Percentiles rank a stretch among this genome's conserved stretches.
These are phyloP conservation scores for Lepetodrilus schrolli DNA, from an alignment of 2,888 invertebrate genomes.

Conservation along the genomic window DNA sequence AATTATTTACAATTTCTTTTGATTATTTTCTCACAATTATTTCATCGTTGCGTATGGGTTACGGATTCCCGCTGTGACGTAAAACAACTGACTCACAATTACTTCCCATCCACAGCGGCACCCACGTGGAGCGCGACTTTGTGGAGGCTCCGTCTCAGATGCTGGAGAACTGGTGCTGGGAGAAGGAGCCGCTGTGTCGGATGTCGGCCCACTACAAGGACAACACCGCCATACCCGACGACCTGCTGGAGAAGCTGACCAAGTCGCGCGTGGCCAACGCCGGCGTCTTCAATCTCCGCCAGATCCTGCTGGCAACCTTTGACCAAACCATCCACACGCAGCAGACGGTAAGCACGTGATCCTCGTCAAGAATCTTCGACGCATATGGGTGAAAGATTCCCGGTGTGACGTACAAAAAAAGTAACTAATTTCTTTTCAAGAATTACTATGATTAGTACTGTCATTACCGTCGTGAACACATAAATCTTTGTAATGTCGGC, in stretches of 20 bases:
- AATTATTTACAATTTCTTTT: too few species aligned
- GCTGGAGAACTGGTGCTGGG: slow-evolving; percentile 79
- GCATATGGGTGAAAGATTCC: too few species aligned
- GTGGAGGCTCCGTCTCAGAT: slow-evolving; percentile 78
- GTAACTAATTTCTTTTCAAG: too few species aligned
- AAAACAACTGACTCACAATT: too few species aligned
- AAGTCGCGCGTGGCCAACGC: slow-evolving; percentile 76
- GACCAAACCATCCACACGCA: slow-evolving; percentile 76
- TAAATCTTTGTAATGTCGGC: too few species aligned
- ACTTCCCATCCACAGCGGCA: slow-evolving; percentile 76
- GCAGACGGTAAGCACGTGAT: slow-evolving; percentile 50
- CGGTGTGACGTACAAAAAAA: too few species aligned
- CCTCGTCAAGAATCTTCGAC: too few species aligned
- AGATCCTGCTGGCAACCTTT: slow-evolving; percentile 76
- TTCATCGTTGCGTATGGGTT: too few species aligned
- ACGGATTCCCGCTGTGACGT: too few species aligned
- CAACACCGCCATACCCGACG: slow-evolving; percentile 74
- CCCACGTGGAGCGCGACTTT: slow-evolving; percentile 77
- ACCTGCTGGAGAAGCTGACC: slow-evolving; percentile 75
- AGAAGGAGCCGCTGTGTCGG: slow-evolving; percentile 74
- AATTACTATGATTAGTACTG: too few species aligned
- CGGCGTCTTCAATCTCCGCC: slow-evolving; percentile 76
- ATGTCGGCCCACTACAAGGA: slow-evolving; percentile 77
- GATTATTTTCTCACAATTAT: too few species aligned
- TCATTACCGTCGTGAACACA: too few species aligned